Conservation (phyloP, 2,797 vertebrate genomes). For the Esox lucius region DNA sequence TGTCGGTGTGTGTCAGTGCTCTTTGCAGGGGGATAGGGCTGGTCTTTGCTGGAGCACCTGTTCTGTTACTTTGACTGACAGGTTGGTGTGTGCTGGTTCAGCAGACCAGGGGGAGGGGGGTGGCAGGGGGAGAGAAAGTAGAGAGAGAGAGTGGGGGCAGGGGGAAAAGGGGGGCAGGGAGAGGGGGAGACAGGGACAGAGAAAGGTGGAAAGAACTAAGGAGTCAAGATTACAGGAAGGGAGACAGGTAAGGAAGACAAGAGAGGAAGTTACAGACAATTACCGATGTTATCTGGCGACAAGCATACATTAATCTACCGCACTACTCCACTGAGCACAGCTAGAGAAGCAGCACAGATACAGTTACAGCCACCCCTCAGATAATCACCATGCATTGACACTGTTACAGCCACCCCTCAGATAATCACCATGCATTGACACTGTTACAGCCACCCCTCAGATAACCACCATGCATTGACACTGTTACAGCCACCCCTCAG, state of each 20-base stretch:
- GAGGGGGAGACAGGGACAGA: conserved; percentile 5
- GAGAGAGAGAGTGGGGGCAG: conserved; percentile 19
- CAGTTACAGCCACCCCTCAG: conserved; percentile 43
- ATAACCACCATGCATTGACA: too few relatives aligned
- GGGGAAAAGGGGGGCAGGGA: conserved; percentile 9
- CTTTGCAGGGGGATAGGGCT: conserved; percentile 45
- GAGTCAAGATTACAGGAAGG: not conserved
- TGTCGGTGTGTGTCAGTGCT: conserved; percentile 21
- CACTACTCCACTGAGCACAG: conserved; percentile 50
- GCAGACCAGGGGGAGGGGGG: conserved; percentile 66
- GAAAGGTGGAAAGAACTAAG: conserved; percentile 22
- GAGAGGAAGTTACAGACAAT: conserved; percentile 41
- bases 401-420: conserved; percentile 42
- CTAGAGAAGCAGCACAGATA: conserved; percentile 33
- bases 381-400: conserved; percentile 6
- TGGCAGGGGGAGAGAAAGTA: conserved; percentile 29
- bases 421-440: not conserved
- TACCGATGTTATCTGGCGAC: conserved; percentile 50
- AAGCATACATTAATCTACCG: conserved; percentile 33
- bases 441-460: conserved; percentile 9
- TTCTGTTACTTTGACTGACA: conserved; percentile 77
- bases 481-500: conserved; percentile 42
- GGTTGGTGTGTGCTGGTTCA: conserved; percentile 80
- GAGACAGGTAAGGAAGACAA: not conserved
- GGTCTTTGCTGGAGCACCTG: conserved; percentile 75